Conservation (phyloP, 1,140 invertebrate genomes). For the Drosophila chauvacae region DNA sequence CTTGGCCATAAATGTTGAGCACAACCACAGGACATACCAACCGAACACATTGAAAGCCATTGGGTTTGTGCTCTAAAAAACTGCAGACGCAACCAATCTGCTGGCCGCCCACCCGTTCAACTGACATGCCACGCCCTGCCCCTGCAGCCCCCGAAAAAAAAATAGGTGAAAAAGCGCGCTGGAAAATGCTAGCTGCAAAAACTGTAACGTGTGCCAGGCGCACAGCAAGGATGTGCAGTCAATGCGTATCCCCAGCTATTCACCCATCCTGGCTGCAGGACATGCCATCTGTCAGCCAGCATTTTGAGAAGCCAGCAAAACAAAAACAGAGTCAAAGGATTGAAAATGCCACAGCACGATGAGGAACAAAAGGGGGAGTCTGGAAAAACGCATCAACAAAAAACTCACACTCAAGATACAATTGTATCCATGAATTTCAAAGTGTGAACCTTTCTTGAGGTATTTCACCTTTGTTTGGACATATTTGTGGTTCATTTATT, state of each 20-base stretch:
- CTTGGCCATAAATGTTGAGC: constrained; percentile 77
- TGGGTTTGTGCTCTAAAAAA: constrained; percentile 41
- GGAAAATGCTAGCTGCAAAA: constrained; percentile 50
- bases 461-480: neutral
- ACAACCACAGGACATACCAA: constrained; percentile 74
- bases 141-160: neutral
- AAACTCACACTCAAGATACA: constrained; percentile 17
- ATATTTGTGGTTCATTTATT: neutral
- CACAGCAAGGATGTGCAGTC: constrained; percentile 55
- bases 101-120: constrained; percentile 65
- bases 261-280: constrained; percentile 38
- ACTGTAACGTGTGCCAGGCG: constrained; percentile 68
- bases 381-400: constrained; percentile 16
- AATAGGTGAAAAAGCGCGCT: constrained; percentile 57
- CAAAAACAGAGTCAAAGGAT: constrained; percentile 56
- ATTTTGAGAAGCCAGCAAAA: constrained; percentile 52
- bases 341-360: constrained; percentile 25
- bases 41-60: constrained; percentile 20
- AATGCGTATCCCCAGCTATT: constrained; percentile 52
- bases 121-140: constrained; percentile 64
- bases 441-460: neutral
- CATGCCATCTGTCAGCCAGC: constrained; percentile 62
- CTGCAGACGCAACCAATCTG: constrained; percentile 77
- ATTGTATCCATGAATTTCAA: constrained; percentile 30
- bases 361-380: neutral